phyloP scores from a whole-genome alignment of 1,140 invertebrate genomes.

The Oscheius sp. region DNA sequence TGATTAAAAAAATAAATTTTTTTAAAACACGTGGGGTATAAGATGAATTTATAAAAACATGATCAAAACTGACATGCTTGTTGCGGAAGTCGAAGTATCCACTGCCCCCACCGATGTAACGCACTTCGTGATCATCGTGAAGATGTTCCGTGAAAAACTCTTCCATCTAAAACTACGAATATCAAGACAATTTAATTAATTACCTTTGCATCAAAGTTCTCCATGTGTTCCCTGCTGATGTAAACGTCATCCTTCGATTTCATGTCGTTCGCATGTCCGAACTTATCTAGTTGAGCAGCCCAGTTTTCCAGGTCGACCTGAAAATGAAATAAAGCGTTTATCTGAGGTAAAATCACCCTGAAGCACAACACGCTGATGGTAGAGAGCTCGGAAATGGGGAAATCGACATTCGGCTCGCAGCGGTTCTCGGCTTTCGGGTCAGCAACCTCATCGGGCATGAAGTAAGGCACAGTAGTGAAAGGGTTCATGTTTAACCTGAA shows the following conservation, averaged over 20 bases:
- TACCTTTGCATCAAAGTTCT: too few species aligned
- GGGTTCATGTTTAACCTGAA: too few species aligned
- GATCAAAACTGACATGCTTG: too few species aligned
- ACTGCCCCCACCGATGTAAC: slow-evolving; percentile 76
- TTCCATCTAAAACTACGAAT: slow-evolving; percentile 27
- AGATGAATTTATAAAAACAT: too few species aligned
- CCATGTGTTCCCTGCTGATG: too few species aligned
- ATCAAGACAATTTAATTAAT: too few species aligned
- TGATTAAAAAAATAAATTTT: slow-evolving; percentile 62
- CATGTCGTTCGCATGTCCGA: too few species aligned
- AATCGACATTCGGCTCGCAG: background rate
- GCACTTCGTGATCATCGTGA: slow-evolving; percentile 95
- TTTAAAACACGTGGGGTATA: too few species aligned
- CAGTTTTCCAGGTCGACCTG: background rate
- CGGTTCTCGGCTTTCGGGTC: background rate
- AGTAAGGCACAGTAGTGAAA: slow-evolving; percentile 20
- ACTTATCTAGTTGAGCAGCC: too few species aligned
- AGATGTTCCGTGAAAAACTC: slow-evolving; percentile 75
- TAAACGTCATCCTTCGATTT: too few species aligned
- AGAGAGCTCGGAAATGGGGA: background rate
- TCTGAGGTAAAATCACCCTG: background rate
- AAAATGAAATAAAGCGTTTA: background rate
- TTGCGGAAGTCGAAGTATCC: slow-evolving; percentile 96
- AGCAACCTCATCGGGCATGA: background rate
- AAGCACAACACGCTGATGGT: background rate